Evolutionary conservation across 2,888 invertebrate species (phyloP), one percentile per base, ranked within the genome.

Genomic region (Ectemnius continuus): DNA sequence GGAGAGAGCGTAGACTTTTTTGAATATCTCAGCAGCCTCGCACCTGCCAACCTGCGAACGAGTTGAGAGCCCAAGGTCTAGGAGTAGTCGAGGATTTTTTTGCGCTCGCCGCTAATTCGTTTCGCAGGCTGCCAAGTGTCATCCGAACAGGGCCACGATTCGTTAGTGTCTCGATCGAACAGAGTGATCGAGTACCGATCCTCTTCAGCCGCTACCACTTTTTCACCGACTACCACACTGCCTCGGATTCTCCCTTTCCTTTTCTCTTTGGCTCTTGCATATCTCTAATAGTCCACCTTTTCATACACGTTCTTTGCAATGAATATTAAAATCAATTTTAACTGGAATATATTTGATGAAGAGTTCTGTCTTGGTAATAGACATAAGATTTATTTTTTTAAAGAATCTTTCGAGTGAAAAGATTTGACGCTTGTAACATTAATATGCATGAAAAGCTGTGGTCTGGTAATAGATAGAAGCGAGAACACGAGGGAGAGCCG

Each of bases 41-140:
- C 86, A 86, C 86, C 87, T 86, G 87, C 86, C 82, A 77, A 46
- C 75, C 52, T 61, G 67, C 70, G 70, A 78, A 81, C 75, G 60
- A 62, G 76, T 65, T 62, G 64, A 23, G 76, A 46, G 70, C 77
- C 77, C 77, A 78, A 85, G 84, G 83, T 83, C 83, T 87, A 86
- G 87, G 80, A 85, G 86, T 84, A 86, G 86, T 78, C 81, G 75
- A 66, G 1, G 61, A 73, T 82, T 77, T 80, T 84, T 83, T 84
- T 71, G 77, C 78, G 75, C 67, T 69, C 69, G 57, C 65, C 75
- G 74, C 83, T 85, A 88, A 88, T 88, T 86, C 80, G 84, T 87
- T 85, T 85, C 84, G 85, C 86, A 79, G 83, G 79, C 76, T 72
- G 48, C 61, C 60, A 66, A 74, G 83, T 85, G 88, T 87, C 86